These are phyloP conservation scores for Oscheius sp. DNA, from an alignment of 2,888 invertebrate genomes.

Conservation along the genomic window DNA sequence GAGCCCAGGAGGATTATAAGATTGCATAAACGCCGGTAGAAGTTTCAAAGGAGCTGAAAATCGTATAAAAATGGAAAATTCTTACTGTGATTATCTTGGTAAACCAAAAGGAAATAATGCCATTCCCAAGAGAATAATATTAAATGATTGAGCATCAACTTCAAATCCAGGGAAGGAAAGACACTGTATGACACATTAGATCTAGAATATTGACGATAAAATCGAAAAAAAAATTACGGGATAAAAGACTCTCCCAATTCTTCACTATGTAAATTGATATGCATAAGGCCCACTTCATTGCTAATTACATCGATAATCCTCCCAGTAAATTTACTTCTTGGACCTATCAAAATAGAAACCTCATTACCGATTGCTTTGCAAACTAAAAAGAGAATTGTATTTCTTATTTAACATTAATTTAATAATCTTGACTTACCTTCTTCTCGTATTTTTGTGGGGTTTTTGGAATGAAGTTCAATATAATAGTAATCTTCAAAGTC, in stretches of 20 bases:
- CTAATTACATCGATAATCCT: constrained; percentile 52
- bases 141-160: constrained; percentile 8
- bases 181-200: constrained; percentile 4
- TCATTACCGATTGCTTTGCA: constrained; percentile 37
- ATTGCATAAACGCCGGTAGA: constrained; percentile 39
- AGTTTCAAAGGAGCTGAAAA: constrained; percentile 43
- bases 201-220: background rate
- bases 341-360: constrained; percentile 54
- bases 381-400: constrained; percentile 39
- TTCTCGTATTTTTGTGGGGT: background rate
- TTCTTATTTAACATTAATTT: background rate
- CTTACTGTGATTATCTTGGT: constrained; percentile 26
- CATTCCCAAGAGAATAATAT: constrained; percentile 27
- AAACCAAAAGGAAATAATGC: constrained; percentile 30
- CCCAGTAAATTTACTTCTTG: constrained; percentile 43
- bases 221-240: background rate
- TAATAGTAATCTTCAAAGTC: background rate
- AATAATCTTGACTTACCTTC: too few relatives aligned
- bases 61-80: background rate
- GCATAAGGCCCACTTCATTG: constrained; percentile 46
- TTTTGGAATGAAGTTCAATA: background rate
- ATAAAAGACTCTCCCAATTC: background rate
- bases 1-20: constrained; percentile 37
- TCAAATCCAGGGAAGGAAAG: constrained; percentile 14
- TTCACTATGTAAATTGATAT: constrained; percentile 35